phyloP scores from a whole-genome alignment of 2,888 invertebrate genomes.

The Diploptera punctata region DNA sequence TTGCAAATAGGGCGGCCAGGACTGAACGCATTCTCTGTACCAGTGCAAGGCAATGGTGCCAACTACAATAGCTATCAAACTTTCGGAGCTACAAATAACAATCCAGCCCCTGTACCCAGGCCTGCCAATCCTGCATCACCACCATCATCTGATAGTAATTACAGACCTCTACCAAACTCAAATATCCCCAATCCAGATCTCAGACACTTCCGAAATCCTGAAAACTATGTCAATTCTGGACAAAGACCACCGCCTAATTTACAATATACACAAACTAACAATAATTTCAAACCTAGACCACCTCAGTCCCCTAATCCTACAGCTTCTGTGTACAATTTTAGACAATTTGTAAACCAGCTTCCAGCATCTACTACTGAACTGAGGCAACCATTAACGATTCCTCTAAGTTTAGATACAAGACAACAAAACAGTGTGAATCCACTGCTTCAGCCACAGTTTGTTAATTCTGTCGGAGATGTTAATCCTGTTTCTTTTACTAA shows the following conservation, averaged over 20 bases:
- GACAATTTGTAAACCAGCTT: neutral
- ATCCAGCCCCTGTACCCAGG: neutral
- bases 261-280: slow-evolving; percentile 12
- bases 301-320: slow-evolving; percentile 6
- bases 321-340: neutral
- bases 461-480: neutral
- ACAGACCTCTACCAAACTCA: slow-evolving; percentile 25
- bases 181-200: slow-evolving; percentile 20
- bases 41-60: slow-evolving; percentile 21
- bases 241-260: slow-evolving; percentile 31
- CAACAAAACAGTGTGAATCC: neutral
- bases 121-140: slow-evolving; percentile 15
- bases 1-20: slow-evolving; percentile 27
- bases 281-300: slow-evolving; percentile 22
- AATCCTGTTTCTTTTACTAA: slow-evolving; percentile 9
- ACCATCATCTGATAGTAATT: slow-evolving; percentile 27
- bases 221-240: slow-evolving; percentile 23
- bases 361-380: neutral
- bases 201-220: slow-evolving; percentile 27
- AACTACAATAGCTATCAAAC: slow-evolving; percentile 25
- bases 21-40: slow-evolving; percentile 22
- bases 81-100: neutral
- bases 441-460: neutral
- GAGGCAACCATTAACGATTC: neutral
- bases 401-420: neutral